Evolutionary conservation across 2,888 invertebrate species (phyloP).

Genomic region (Trichogramma dendrolimi): DNA sequence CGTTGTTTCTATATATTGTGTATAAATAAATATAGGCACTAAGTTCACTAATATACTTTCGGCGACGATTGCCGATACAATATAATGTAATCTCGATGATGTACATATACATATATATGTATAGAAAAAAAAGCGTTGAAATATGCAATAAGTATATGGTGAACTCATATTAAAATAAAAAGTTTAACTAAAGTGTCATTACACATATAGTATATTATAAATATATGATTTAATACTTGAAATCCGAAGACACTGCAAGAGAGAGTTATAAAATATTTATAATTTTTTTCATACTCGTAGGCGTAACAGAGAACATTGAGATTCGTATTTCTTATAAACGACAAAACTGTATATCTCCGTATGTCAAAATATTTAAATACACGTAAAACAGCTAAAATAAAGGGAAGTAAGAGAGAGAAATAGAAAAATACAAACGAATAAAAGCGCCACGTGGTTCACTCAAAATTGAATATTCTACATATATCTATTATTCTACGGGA

Average conservation of each 20-base stretch:
- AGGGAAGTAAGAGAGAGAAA: slow-evolving; percentile 27
- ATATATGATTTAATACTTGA: slow-evolving; percentile 15
- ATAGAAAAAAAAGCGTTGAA: slow-evolving; percentile 31
- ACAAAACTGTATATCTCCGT: slow-evolving; percentile 15
- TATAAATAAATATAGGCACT: slow-evolving; percentile 37
- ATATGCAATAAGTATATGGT: slow-evolving; percentile 24
- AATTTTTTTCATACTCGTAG: too few species aligned
- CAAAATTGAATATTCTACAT: too few species aligned
- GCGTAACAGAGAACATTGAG: slow-evolving; percentile 16
- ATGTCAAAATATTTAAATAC: slow-evolving; percentile 34
- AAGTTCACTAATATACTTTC: slow-evolving; percentile 18
- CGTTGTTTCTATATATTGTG: slow-evolving; percentile 38
- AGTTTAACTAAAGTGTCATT: slow-evolving; percentile 29
- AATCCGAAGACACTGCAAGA: too few species aligned
- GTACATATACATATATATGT: slow-evolving; percentile 16
- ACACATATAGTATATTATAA: slow-evolving; percentile 10
- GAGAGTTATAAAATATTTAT: too few species aligned
- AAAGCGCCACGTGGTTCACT: too few species aligned
- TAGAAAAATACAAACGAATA: slow-evolving; percentile 2
- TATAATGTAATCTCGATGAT: not conserved
- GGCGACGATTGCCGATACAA: slow-evolving; percentile 3
- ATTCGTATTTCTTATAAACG: slow-evolving; percentile 10
- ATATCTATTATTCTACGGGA: slow-evolving; percentile 19
- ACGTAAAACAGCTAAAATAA: slow-evolving; percentile 27
- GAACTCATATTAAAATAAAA: slow-evolving; percentile 27